These are phyloP conservation scores for Nasonia vitripennis DNA, from an alignment of 1,140 invertebrate species.

Conservation along the genomic window DNA sequence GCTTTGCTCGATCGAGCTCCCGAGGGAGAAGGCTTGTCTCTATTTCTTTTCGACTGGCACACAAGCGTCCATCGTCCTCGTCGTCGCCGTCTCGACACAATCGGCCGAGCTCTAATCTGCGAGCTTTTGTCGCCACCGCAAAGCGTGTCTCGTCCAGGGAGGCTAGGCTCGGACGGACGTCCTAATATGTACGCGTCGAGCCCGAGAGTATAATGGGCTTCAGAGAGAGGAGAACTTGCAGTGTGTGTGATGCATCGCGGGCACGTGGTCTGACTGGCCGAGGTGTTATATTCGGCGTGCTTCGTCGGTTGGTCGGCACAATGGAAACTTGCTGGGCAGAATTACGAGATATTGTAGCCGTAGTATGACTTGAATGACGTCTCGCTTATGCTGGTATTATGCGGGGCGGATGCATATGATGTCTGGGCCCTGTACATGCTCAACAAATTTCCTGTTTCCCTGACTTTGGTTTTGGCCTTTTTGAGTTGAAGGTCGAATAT, in stretches of 20 bases:
- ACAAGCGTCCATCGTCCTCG: neutral
- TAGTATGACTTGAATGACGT: too few relatives aligned
- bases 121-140: constrained; percentile 5
- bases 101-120: neutral
- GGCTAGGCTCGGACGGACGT: neutral
- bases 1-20: constrained; percentile 13
- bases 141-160: neutral
- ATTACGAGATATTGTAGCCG: too few relatives aligned
- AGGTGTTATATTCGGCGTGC: too few relatives aligned
- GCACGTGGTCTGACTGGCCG: neutral
- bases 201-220: neutral
- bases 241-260: neutral
- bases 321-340: too few relatives aligned
- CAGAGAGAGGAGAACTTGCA: neutral
- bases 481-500: too few relatives aligned
- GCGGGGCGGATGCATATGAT: too few relatives aligned
- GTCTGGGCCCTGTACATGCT: too few relatives aligned
- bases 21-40: neutral
- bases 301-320: too few relatives aligned
- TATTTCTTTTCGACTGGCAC: neutral
- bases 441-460: too few relatives aligned
- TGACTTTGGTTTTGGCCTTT: too few relatives aligned
- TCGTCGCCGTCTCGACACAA: neutral
- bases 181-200: neutral
- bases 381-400: too few relatives aligned